Percentiles rank a stretch among this genome's conserved stretches.
Evolutionary conservation across 2,797 vertebrate genomes (phyloP).

Genomic region (Sparidentex hasta): DNA sequence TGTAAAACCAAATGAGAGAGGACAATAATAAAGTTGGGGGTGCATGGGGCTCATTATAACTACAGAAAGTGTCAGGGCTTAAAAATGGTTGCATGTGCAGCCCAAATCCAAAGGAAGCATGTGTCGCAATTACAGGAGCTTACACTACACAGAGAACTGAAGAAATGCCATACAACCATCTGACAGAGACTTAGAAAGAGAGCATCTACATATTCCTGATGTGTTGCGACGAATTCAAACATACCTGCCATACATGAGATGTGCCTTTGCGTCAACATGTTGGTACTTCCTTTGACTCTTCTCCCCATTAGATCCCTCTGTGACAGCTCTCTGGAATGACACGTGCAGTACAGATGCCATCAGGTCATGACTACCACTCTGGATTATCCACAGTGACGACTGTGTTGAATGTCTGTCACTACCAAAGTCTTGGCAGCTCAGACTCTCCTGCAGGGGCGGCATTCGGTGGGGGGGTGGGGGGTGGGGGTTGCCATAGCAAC

Average conservation of each 20-base stretch:
- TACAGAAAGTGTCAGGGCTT: constrained; percentile 20
- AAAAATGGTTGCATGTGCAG: constrained; percentile 28
- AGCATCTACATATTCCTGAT: constrained; percentile 3
- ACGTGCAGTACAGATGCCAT: constrained; percentile 24
- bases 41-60: constrained; percentile 41
- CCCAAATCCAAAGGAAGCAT: constrained; percentile 6
- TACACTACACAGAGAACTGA: neutral
- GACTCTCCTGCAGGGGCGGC: constrained; percentile 42
- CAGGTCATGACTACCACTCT: constrained; percentile 52
- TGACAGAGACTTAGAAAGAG: neutral
- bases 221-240: neutral
- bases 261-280: neutral
- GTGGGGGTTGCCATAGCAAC: constrained; percentile 75
- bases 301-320: constrained; percentile 13
- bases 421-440: constrained; percentile 53
- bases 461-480: constrained; percentile 42
- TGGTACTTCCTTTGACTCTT: constrained; percentile 4
- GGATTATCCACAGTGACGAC: constrained; percentile 42
- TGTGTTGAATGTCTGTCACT: constrained; percentile 57
- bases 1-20: constrained; percentile 23
- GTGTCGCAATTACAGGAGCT: constrained; percentile 36
- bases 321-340: constrained; percentile 11
- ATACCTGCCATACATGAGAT: constrained; percentile 1
- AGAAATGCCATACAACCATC: neutral
- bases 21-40: constrained; percentile 7